Evolutionary conservation across 2,888 invertebrate genomes (phyloP), one percentile per base, ranked within the genome.

Genomic region (Yponomeuta sedellus): DNA sequence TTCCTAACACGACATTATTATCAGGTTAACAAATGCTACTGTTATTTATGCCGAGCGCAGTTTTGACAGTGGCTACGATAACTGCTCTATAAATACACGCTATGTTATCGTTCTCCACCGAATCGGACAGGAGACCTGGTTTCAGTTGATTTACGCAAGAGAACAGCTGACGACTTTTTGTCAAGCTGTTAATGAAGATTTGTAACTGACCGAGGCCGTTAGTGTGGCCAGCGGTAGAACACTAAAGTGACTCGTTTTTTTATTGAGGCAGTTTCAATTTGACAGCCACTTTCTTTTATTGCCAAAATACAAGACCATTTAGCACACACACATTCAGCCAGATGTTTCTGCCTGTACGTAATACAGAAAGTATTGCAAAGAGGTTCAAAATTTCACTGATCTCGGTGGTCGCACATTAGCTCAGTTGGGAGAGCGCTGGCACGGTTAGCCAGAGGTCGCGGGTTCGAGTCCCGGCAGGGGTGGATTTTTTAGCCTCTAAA

Each of bases 101-200:
- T 16, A 52, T 58, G 58, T 58, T 58, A 19, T 58, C 58, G 19
- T 58, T 58, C 20, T 19, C 19, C 58, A 11, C 10, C 44, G 16
- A 52, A 16, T 52, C 44, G 16, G 44, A 52, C 44, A 52, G 44
- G 16, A 63, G 44, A 44, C 63, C 75, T 72, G 75, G 72, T 81
- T 78, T 74, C 74, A 71, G 79, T 76, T 78, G 77, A 82, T 83
- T 81, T 82, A 81, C 80, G 78, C 74, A 67, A 77, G 71, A 73
- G 70, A 73, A 69, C 83, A 85, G 83, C 83, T 84, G 83, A 70
- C 75, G 76, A 77, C 82, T 80, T 84, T 85, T 84, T 84, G 84
- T 86, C 84, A 83, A 79, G 77, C 76, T 82, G 81, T 82, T 85
- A 86, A 87, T 85, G 83, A 87, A 86, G 83, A 86, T 86, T 86